Conservation (phyloP, 2,888 invertebrate species). For the Eumerus sabulonum region DNA sequence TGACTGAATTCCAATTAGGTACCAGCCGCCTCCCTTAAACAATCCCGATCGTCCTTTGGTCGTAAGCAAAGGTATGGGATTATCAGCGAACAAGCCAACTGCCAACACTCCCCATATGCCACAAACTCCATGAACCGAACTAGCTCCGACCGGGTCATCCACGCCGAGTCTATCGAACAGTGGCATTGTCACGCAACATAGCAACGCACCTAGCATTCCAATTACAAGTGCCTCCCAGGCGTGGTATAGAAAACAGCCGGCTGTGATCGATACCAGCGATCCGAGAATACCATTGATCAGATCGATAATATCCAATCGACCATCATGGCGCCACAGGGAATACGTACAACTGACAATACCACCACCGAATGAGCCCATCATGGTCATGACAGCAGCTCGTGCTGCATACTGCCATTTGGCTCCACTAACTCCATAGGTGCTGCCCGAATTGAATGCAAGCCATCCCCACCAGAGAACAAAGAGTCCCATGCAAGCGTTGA, state of each 20-base stretch:
- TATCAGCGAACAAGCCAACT: constrained; percentile 93
- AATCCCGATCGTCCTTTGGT: constrained; percentile 88
- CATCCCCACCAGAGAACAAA: constrained; percentile 98
- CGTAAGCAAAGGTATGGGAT: constrained; percentile 89
- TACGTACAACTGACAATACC: constrained; percentile 84
- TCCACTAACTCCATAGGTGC: constrained; percentile 88
- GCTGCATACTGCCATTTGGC: constrained; percentile 95
- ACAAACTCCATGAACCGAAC: constrained; percentile 91
- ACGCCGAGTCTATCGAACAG: constrained; percentile 88
- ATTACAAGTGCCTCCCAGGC: constrained; percentile 93
- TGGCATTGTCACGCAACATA: constrained; percentile 86
- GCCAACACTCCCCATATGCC: constrained; percentile 86
- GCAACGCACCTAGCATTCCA: constrained; percentile 87
- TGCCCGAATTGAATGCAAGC: constrained; percentile 97
- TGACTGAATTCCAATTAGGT: constrained; percentile 90
- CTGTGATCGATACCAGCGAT: constrained; percentile 92
- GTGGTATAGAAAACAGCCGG: constrained; percentile 91
- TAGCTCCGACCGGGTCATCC: constrained; percentile 93
- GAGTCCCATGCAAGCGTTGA: constrained; percentile 93
- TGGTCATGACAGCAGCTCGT: constrained; percentile 92
- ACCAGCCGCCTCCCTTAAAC: constrained; percentile 92
- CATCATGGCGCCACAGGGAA: constrained; percentile 84
- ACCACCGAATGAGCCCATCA: constrained; percentile 94
- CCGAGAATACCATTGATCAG: constrained; percentile 94
- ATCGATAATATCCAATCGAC: constrained; percentile 89